Evolutionary conservation across 2,888 invertebrate species (phyloP).

Genomic region (Sarcophaga variegata): DNA sequence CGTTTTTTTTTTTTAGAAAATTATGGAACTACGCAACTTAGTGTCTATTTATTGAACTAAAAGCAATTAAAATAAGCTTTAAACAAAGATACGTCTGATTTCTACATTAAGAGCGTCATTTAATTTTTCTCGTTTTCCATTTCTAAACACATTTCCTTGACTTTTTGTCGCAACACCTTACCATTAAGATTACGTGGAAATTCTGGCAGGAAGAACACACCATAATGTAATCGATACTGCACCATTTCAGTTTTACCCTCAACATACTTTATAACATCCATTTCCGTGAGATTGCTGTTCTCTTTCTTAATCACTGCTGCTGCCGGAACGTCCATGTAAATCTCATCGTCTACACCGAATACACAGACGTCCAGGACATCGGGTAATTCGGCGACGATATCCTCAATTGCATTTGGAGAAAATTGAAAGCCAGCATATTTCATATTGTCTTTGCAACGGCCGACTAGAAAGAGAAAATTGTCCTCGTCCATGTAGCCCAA

Average conservation of each 20-base stretch:
- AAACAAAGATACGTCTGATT: not conserved
- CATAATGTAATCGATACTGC: conserved; percentile 53
- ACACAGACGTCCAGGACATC: conserved; percentile 63
- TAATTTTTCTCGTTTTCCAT: not conserved
- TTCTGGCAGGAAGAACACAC: conserved; percentile 45
- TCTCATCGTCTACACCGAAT: conserved; percentile 69
- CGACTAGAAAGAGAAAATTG: conserved; percentile 74
- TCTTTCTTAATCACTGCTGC: conserved; percentile 75
- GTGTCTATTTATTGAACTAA: too few relatives aligned
- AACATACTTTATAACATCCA: conserved; percentile 74
- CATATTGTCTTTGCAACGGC: conserved; percentile 76
- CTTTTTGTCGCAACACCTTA: conserved; percentile 44
- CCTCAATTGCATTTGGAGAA: conserved; percentile 54
- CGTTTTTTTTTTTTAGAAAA: too few relatives aligned
- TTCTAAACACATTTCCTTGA: conserved; percentile 40
- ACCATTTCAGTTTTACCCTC: conserved; percentile 8
- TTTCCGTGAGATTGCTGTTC: conserved; percentile 73
- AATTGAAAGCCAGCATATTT: conserved; percentile 72
- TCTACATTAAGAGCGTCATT: not conserved
- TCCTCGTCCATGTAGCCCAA: conserved; percentile 78
- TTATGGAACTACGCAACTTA: too few relatives aligned
- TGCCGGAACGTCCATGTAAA: conserved; percentile 76
- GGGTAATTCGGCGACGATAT: conserved; percentile 38
- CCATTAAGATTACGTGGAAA: conserved; percentile 58
- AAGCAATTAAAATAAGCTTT: too few relatives aligned